Evolutionary conservation across 2,797 vertebrate species (phyloP).

Genomic region (Galaxias olidus): DNA sequence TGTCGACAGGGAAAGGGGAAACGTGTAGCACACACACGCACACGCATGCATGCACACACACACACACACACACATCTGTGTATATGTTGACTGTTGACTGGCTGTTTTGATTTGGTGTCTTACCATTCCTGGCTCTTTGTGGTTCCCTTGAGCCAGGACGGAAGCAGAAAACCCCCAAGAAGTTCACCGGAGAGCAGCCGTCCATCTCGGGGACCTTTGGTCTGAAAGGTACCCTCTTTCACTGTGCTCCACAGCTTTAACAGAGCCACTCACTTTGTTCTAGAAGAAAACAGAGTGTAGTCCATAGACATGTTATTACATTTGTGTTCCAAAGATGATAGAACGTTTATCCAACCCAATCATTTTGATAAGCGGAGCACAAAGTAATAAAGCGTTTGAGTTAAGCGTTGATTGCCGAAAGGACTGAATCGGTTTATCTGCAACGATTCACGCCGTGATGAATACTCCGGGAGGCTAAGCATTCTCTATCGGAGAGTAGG

Average conservation of each 20-base stretch:
- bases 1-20: not conserved
- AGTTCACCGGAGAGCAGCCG: conserved; percentile 97
- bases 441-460: conserved; percentile 33
- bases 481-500: not conserved
- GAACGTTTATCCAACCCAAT: not conserved
- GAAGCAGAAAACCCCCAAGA: conserved; percentile 99
- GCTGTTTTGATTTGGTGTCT: not conserved
- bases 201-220: conserved; percentile 97
- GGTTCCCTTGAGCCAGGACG: conserved; percentile 90
- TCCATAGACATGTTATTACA: not conserved
- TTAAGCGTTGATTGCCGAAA: conserved; percentile 22
- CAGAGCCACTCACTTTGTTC: conserved; percentile 2
- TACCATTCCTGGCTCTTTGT: conserved; percentile 61
- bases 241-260: not conserved
- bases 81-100: conserved; percentile 2
- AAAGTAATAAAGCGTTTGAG: conserved; percentile 13
- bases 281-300: conserved; percentile 10
- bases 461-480: conserved; percentile 9
- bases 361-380: conserved; percentile 1
- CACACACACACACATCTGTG: too few relatives aligned
- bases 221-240: conserved; percentile 84
- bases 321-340: too few relatives aligned
- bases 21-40: too few relatives aligned
- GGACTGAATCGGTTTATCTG: too few relatives aligned
- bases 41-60: too few relatives aligned